Percentiles rank a stretch among this genome's conserved stretches.
Conservation (phyloP, 2,113 vertebrate genomes). For the Myiopsitta monachus region DNA sequence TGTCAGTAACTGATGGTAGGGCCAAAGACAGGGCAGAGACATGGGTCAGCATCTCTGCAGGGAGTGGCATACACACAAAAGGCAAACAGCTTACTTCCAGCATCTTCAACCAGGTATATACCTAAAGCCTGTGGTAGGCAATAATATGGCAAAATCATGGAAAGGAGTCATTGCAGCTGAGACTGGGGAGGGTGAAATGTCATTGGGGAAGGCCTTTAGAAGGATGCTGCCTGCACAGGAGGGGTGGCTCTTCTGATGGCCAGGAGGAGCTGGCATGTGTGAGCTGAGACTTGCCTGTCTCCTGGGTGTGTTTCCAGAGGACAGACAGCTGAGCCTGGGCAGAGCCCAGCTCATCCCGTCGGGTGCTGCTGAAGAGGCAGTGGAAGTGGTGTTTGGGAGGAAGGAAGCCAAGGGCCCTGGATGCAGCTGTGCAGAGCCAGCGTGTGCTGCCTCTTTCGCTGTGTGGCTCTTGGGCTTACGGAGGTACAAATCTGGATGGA, state of each 20-base stretch:
- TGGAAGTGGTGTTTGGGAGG: background rate
- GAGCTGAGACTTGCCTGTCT: background rate
- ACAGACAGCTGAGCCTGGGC: accelerated
- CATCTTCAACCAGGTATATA: background rate
- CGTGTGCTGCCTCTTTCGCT: accelerated
- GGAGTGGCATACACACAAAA: background rate
- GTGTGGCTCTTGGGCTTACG: background rate
- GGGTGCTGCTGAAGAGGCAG: accelerated
- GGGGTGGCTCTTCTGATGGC: background rate
- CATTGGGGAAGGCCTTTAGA: background rate
- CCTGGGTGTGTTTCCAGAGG: background rate
- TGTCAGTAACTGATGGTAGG: background rate
- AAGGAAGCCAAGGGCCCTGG: background rate
- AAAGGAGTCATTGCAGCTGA: accelerated
- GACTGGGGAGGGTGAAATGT: accelerated
- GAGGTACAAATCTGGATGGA: no score
- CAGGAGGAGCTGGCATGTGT: accelerated
- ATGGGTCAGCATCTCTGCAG: background rate
- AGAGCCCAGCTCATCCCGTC: background rate
- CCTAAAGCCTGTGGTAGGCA: background rate
- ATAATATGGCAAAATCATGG: background rate
- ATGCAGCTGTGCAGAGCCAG: background rate
- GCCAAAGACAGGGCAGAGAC: background rate
- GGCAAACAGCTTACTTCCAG: background rate
- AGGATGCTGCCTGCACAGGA: background rate